Conservation (phyloP, 2,888 invertebrate genomes). For the Matsumyia berberina region DNA sequence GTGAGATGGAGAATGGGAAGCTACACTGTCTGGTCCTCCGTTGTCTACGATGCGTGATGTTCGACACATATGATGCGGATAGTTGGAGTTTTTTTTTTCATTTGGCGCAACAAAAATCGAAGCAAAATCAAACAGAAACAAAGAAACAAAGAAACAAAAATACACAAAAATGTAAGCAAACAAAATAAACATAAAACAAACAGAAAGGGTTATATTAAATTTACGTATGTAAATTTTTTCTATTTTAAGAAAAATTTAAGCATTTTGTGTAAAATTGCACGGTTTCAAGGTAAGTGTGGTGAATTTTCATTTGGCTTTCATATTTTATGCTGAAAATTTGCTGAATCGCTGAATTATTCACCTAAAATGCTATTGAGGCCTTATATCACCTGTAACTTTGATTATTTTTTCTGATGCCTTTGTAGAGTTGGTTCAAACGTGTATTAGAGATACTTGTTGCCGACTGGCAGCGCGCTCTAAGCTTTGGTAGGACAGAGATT, state of each 20-base stretch:
- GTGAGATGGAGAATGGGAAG: slow-evolving; percentile 76
- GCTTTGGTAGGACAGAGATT: too few relatives aligned
- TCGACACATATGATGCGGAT: slow-evolving; percentile 37
- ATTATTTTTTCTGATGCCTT: too few relatives aligned
- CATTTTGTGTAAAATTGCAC: background rate
- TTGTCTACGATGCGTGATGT: slow-evolving; percentile 55
- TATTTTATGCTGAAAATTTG: background rate
- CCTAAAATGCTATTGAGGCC: too few relatives aligned
- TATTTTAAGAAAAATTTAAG: slow-evolving; percentile 7
- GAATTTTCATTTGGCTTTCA: background rate
- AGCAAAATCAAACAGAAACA: too few relatives aligned
- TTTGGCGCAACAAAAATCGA: slow-evolving; percentile 64
- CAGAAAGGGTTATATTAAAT: slow-evolving; percentile 35
- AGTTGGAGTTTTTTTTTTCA: slow-evolving; percentile 71
- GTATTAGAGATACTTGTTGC: too few relatives aligned
- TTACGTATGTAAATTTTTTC: slow-evolving; percentile 11
- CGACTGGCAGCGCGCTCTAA: too few relatives aligned
- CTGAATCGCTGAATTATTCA: too few relatives aligned
- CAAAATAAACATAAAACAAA: slow-evolving; percentile 39
- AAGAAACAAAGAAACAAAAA: slow-evolving; percentile 66
- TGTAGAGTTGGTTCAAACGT: too few relatives aligned
- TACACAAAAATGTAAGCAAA: slow-evolving; percentile 67
- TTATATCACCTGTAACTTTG: too few relatives aligned
- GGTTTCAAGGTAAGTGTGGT: slow-evolving; percentile 10
- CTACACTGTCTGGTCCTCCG: slow-evolving; percentile 50